These are phyloP conservation scores for Lasioglossum oenotherae DNA, from an alignment of 2,888 invertebrate species.

Conservation along the genomic window DNA sequence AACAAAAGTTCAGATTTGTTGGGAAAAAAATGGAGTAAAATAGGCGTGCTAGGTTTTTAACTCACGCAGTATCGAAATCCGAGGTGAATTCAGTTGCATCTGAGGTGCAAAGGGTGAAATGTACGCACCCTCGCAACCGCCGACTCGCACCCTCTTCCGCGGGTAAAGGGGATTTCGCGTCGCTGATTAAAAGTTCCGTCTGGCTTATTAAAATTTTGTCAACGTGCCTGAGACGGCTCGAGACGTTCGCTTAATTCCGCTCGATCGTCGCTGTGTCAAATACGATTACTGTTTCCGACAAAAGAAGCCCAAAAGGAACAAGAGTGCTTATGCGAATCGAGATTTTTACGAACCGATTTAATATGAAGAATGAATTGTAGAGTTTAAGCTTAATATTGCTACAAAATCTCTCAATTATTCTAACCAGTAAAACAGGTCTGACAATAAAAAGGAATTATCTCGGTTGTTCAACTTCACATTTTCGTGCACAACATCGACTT, in stretches of 20 bases:
- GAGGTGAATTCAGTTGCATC: neutral
- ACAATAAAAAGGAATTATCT: neutral
- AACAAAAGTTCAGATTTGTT: neutral
- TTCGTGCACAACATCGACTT: neutral
- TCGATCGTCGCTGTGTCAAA: neutral
- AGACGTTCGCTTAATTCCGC: conserved; percentile 1
- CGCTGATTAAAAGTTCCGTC: conserved; percentile 15
- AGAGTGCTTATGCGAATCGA: neutral
- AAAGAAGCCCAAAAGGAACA: neutral
- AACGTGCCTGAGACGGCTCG: neutral
- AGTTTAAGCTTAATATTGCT: too few species aligned
- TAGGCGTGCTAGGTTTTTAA: conserved; percentile 54
- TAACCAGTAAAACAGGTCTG: neutral
- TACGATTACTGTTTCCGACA: neutral
- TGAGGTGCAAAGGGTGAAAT: neutral
- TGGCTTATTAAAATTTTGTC: conserved; percentile 10
- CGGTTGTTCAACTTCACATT: neutral
- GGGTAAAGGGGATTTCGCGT: conserved; percentile 7
- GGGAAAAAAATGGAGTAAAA: neutral
- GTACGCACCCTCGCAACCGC: neutral
- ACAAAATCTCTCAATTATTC: neutral
- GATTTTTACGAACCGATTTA: neutral
- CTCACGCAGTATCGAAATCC: neutral
- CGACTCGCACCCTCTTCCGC: conserved; percentile 4
- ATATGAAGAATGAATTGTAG: too few species aligned